These are phyloP conservation scores for Mus musculus DNA, from an alignment of 2,113 vertebrate species.

Conservation along the genomic window GRCm39 chr17:24879001-24879500, in stretches of 20 bases:
- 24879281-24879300: background rate
- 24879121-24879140: background rate
- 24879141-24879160: background rate
- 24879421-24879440: background rate
- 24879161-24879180: too few species aligned
- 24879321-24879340: background rate
- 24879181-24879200: background rate
- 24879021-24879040: background rate
- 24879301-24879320: too few species aligned
- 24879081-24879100: background rate
- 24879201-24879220: background rate
- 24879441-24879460: background rate
- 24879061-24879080: background rate
- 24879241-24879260: background rate
- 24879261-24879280: background rate
- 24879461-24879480: background rate
- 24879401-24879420: background rate
- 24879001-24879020: background rate
- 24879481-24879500: background rate
- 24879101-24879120: background rate
- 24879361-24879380: background rate
- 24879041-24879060: background rate
- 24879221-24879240: background rate
- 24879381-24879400: background rate
- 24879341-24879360: background rate